Base-by-base conservation (phyloP, 2,113 vertebrate species). In the Dermatemys mawii region DNA sequence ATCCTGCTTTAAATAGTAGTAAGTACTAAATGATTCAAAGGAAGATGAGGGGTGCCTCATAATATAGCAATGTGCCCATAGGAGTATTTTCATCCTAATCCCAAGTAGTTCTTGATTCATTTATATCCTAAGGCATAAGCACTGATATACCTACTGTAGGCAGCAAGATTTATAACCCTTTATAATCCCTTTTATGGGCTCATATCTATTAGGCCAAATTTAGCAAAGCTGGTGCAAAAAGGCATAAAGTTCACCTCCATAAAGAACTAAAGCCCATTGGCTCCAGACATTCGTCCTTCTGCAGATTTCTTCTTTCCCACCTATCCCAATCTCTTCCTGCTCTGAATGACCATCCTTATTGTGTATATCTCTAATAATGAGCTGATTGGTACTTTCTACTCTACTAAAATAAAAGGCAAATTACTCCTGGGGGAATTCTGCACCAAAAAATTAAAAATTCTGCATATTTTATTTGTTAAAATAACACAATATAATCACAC, bases 181-280 rank as follows among this genome's bases (percentile, higher is more conserved):
- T 80, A 96, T 94, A 94, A 94, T 85, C 8, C 63, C 60, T 80
- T 92, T 84, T 93, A 92, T 96, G 35, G 76, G 81, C 22, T 84
- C 54, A 26, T 63, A 44, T 87, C 93, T 90, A 86, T 80, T 32
- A 41, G 29, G 51, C 54, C 94, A 83, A 79, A 87, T 51, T 51
- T 55, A 95, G 73, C 19, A 55, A 95, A 46, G 51, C 3, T 90
- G 92, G 92, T 83, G 92, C 86, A 88, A 78, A 79, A 44, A 75
- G 29, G 76, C 11, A n/a, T 73, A 92, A 86, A 46, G 35, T 85
- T 94, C 87, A 89, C 60, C 76, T 90, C 84, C 84, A 51, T 83
- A 93, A 94, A 0, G 35, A 35, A 29, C 93, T 92, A 81, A 3
- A 75, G 82, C 90, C 48, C 9, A 90, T 26, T 63, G 44, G 73